Evolutionary conservation across 2,113 vertebrate species (phyloP).

Genomic region (Anarrhichthys ocellatus): DNA sequence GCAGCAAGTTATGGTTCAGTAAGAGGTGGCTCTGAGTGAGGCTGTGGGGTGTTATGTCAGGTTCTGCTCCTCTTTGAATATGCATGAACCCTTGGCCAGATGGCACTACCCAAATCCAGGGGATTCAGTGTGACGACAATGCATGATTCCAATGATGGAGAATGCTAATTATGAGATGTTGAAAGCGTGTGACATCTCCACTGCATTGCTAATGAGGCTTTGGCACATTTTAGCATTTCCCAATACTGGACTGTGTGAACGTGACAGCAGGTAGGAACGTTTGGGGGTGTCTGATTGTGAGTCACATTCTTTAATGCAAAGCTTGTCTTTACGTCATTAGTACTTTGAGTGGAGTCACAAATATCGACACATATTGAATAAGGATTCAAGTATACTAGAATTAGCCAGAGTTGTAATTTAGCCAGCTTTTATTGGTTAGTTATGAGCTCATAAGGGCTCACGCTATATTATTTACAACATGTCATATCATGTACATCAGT

Average conservation of each 20-base stretch:
- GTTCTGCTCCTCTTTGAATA: conserved; percentile 32
- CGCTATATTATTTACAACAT: not conserved
- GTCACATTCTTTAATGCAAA: not conserved
- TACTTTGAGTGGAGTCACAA: not conserved
- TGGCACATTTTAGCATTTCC: not conserved
- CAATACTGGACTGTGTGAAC: not conserved
- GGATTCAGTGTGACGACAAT: conserved; percentile 17
- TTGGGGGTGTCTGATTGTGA: not conserved
- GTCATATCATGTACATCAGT: not conserved
- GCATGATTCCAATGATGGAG: conserved; percentile 32
- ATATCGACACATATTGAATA: not conserved
- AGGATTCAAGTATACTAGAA: not conserved
- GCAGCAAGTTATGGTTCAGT: conserved; percentile 16
- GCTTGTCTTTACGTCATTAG: not conserved
- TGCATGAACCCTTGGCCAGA: conserved; percentile 49
- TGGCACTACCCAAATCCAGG: conserved; percentile 28
- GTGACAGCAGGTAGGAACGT: conserved; percentile 12
- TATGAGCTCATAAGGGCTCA: not conserved
- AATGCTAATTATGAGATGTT: conserved; percentile 31
- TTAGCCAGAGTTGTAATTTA: not conserved
- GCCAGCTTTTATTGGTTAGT: not conserved
- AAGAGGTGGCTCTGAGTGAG: conserved; percentile 11
- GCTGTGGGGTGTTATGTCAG: conserved; percentile 30
- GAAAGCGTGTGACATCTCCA: conserved; percentile 8
- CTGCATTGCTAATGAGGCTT: conserved; percentile 27